These are phyloP conservation scores for Epinephelus awoara DNA, from an alignment of 2,797 vertebrate genomes.

Conservation along the genomic window DNA sequence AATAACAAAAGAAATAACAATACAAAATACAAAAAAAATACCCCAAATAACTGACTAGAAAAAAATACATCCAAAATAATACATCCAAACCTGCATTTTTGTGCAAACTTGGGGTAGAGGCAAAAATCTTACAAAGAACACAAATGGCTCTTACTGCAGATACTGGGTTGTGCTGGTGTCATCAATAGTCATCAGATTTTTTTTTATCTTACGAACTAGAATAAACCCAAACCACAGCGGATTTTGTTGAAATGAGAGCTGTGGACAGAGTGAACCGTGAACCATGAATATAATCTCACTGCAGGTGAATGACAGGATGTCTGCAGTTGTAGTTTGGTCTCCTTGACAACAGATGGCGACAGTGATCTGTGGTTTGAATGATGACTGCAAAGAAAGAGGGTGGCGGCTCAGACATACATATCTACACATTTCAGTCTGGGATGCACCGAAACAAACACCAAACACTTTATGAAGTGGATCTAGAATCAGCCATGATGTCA, in stretches of 20 bases:
- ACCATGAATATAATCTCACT: constrained; percentile 8
- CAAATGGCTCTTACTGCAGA: constrained; percentile 55
- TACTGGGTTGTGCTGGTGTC: constrained; percentile 74
- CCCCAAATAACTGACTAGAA: constrained; percentile 47
- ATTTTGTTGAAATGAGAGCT: constrained; percentile 42
- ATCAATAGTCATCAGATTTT: constrained; percentile 27
- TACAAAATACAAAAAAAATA: constrained; percentile 62
- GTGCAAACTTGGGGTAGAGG: constrained; percentile 71
- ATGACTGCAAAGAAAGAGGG: constrained; percentile 8
- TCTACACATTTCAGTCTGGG: background rate
- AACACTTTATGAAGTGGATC: background rate
- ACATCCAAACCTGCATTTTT: constrained; percentile 75
- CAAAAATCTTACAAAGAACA: constrained; percentile 48
- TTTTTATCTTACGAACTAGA: constrained; percentile 26
- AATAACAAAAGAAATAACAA: constrained; percentile 65
- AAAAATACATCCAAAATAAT: constrained; percentile 57
- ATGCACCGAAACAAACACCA: background rate
- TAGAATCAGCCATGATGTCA: background rate
- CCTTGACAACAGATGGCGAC: constrained; percentile 67
- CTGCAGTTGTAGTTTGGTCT: constrained; percentile 54
- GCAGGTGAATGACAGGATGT: constrained; percentile 21
- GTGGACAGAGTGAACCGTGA: constrained; percentile 45
- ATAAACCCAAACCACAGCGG: constrained; percentile 34
- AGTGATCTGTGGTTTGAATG: constrained; percentile 33
- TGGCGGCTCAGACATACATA: background rate